Evolutionary conservation across 2,888 invertebrate species (phyloP).

Genomic region (Drosophila bunnanda): DNA sequence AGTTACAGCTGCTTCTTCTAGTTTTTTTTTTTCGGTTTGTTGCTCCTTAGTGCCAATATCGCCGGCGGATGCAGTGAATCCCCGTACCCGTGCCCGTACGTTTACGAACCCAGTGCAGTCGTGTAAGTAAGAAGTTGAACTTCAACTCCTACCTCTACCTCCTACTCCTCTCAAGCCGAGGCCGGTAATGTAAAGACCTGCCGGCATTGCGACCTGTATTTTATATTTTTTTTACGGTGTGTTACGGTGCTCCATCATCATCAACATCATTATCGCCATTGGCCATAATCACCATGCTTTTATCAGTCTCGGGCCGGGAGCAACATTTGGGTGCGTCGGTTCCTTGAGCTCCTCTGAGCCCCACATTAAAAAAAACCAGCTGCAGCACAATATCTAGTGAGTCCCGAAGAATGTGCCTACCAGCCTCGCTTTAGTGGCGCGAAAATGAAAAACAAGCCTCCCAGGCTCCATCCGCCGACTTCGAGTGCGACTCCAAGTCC

Average conservation of each 20-base stretch:
- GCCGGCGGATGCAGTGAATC: constrained; percentile 14
- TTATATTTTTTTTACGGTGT: constrained; percentile 14
- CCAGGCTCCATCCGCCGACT: background rate
- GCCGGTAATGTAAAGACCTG: constrained; percentile 8
- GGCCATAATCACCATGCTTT: background rate
- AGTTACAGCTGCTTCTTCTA: background rate
- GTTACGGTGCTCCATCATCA: constrained; percentile 6
- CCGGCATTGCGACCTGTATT: constrained; percentile 6
- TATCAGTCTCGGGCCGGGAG: background rate
- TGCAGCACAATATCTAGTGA: constrained; percentile 1
- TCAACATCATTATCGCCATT: background rate
- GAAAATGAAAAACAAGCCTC: constrained; percentile 9
- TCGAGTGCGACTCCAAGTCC: background rate
- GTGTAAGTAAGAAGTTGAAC: constrained; percentile 15
- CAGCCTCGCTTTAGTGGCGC: constrained; percentile 5
- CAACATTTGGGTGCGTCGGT: constrained; percentile 4
- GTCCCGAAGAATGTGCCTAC: background rate
- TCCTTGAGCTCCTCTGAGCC: background rate
- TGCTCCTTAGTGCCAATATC: constrained; percentile 7
- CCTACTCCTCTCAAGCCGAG: background rate
- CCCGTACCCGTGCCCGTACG: background rate
- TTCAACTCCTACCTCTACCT: background rate
- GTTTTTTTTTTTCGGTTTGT: constrained; percentile 2
- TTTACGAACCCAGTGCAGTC: constrained; percentile 2
- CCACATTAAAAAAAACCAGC: background rate